Conservation (phyloP, 2,113 vertebrate genomes). For the Ictalurus punctatus region DNA sequence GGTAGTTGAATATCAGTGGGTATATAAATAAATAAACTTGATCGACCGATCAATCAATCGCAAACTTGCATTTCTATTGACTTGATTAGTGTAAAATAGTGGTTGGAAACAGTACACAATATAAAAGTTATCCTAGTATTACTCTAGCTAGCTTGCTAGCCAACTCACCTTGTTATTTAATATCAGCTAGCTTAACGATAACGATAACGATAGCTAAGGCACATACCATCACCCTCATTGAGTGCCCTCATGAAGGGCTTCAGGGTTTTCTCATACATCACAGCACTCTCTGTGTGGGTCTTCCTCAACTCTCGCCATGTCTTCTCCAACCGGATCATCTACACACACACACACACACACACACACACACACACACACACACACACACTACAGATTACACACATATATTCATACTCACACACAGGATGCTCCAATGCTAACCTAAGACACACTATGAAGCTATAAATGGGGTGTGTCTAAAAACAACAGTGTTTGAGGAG, state of each 20-base stretch:
- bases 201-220: too few relatives aligned
- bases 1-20: too few relatives aligned
- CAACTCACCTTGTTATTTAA: too few relatives aligned
- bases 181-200: too few relatives aligned
- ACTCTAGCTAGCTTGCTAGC: too few relatives aligned
- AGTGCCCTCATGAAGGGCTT: slow-evolving; percentile 81
- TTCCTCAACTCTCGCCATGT: slow-evolving; percentile 82
- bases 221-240: slow-evolving; percentile 75
- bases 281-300: slow-evolving; percentile 79
- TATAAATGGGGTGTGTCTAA: too few relatives aligned
- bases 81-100: not conserved
- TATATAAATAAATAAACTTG: too few relatives aligned
- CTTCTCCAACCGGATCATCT: slow-evolving; percentile 80
- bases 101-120: too few relatives aligned
- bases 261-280: slow-evolving; percentile 82
- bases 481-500: not conserved
- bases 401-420: not conserved
- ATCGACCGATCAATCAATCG: not conserved
- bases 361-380: too few relatives aligned
- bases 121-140: too few relatives aligned
- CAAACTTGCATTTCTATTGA: not conserved
- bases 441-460: not conserved
- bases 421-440: too few relatives aligned
- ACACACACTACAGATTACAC: not conserved
- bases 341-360: slow-evolving; percentile 26